Evolutionary conservation across 1,140 invertebrate genomes (phyloP).

Genomic region (Ceratina calcarata): DNA sequence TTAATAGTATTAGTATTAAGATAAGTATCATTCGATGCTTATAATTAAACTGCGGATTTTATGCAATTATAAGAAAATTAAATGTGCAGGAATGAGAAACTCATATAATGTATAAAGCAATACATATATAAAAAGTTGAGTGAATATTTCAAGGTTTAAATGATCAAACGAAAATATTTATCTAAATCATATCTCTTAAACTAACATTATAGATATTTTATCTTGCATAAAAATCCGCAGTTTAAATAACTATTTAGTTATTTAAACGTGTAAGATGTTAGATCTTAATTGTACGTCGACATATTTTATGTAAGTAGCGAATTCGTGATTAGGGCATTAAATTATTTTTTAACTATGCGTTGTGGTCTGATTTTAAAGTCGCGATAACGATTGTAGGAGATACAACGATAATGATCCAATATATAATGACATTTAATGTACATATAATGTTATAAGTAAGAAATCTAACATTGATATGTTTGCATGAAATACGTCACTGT

Average conservation of each 20-base stretch:
- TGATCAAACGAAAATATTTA: no score
- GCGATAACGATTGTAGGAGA: slow-evolving; percentile 11
- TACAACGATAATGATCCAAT: slow-evolving; percentile 17
- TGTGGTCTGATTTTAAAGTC: slow-evolving; percentile 32
- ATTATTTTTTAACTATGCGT: slow-evolving; percentile 11
- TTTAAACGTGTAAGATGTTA: slow-evolving; percentile 1
- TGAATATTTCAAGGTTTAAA: no score
- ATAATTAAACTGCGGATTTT: no score
- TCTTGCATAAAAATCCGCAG: no score
- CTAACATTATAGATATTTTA: no score
- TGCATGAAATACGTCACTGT: slow-evolving; percentile 66
- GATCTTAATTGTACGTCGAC: not conserved
- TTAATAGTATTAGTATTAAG: slow-evolving; percentile 18
- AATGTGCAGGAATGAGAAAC: no score
- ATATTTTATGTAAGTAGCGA: not conserved
- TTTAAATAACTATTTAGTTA: slow-evolving; percentile 5
- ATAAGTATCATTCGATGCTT: not conserved
- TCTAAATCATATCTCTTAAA: no score
- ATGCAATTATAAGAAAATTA: no score
- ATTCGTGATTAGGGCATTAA: slow-evolving; percentile 12
- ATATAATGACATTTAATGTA: slow-evolving; percentile 15
- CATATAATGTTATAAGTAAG: slow-evolving; percentile 13
- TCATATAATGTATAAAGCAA: no score
- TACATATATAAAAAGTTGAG: no score
- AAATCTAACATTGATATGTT: slow-evolving; percentile 33